phyloP scores from a whole-genome alignment of 2,888 invertebrate genomes.

The Gymnoscelis rufifasciata region DNA sequence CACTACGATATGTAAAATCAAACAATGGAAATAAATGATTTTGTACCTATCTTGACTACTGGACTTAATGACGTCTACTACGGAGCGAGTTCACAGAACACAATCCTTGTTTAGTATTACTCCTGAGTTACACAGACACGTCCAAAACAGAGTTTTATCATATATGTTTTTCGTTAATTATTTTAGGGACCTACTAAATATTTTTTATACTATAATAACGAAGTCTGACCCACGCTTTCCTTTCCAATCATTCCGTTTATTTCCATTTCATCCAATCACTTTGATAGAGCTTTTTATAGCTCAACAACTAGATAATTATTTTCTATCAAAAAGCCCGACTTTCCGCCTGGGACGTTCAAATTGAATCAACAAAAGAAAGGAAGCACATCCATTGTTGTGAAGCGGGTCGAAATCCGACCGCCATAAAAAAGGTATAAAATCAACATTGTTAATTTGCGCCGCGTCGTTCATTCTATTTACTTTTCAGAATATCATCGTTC shows the following conservation, averaged over 20 bases:
- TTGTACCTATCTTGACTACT: no score
- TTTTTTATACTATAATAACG: no score
- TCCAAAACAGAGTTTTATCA: no score
- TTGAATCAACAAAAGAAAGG: conserved; percentile 53
- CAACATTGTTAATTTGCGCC: conserved; percentile 67
- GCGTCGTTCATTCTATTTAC: conserved; percentile 66
- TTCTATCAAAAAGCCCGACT: conserved; percentile 30
- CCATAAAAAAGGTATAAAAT: conserved; percentile 53
- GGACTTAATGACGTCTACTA: no score
- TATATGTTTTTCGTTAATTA: no score
- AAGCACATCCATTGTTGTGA: conserved; percentile 44
- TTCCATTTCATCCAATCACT: conserved; percentile 12
- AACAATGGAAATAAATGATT: no score
- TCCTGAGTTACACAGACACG: no score
- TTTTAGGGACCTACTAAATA: no score
- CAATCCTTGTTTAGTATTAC: no score
- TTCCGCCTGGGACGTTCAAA: conserved; percentile 36
- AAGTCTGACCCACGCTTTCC: background rate
- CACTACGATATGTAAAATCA: no score
- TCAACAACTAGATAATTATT: conserved; percentile 24
- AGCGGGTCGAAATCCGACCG: conserved; percentile 42
- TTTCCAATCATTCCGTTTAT: background rate
- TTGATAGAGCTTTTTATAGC: conserved; percentile 11
- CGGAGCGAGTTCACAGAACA: no score
- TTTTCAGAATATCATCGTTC: conserved; percentile 74